Evolutionary conservation across 2,113 vertebrate species (phyloP).

Genomic region (Sardina pilchardus): DNA sequence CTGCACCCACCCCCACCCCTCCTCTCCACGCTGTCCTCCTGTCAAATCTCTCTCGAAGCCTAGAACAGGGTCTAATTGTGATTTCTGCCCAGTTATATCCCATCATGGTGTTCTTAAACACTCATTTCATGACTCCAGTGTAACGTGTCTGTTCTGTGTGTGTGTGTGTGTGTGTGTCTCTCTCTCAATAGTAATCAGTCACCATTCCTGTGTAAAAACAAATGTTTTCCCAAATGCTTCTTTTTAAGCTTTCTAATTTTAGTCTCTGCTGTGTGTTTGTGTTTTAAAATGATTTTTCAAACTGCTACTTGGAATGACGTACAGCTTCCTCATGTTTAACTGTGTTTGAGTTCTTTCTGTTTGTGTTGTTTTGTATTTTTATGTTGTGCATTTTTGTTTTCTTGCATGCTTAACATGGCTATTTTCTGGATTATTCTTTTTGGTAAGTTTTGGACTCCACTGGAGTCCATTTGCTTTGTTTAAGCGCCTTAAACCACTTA

Average conservation of each 20-base stretch:
- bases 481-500: conserved; percentile 49
- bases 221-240: conserved; percentile 43
- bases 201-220: conserved; percentile 36
- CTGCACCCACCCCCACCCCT: not conserved
- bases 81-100: conserved; percentile 2
- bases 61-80: not conserved
- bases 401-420: conserved; percentile 99
- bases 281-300: conserved; percentile 32
- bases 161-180: conserved; percentile 11
- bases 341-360: conserved; percentile 37
- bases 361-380: conserved; percentile 64
- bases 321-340: conserved; percentile 40
- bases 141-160: not conserved
- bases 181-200: conserved; percentile 38
- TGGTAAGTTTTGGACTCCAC: conserved; percentile 88
- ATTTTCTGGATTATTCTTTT: conserved; percentile 99
- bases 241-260: conserved; percentile 18
- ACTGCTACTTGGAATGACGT: conserved; percentile 43
- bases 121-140: conserved; percentile 22
- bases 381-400: conserved; percentile 93
- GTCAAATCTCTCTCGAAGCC: not conserved
- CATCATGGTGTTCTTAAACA: not conserved
- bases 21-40: not conserved
- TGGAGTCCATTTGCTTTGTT: conserved; percentile 58
- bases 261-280: conserved; percentile 22